These are phyloP conservation scores for Oreotrochilus melanogaster DNA, from an alignment of 2,113 vertebrate species.

Conservation along the genomic window DNA sequence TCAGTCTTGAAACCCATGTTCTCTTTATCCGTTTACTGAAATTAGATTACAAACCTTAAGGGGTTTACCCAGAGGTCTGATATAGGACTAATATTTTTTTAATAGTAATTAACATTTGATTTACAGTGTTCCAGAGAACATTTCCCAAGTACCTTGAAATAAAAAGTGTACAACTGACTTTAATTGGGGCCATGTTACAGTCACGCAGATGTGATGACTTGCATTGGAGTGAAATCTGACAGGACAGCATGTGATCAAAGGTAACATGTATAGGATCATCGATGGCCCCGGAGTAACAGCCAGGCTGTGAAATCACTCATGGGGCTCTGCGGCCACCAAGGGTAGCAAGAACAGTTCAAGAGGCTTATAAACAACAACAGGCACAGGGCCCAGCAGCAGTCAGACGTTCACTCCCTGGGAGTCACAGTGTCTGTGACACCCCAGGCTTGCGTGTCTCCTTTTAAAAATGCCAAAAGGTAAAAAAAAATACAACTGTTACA, in stretches of 20 bases:
- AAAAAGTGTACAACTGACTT: slow-evolving; percentile 65
- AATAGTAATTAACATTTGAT: slow-evolving; percentile 79
- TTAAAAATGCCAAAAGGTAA: background rate
- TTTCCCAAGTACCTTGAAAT: slow-evolving; percentile 76
- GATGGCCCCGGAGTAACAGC: background rate
- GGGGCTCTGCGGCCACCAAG: slow-evolving; percentile 5
- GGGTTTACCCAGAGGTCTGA: slow-evolving; percentile 73
- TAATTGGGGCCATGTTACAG: slow-evolving; percentile 71
- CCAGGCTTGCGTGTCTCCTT: background rate
- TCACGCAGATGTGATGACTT: slow-evolving; percentile 50
- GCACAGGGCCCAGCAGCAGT: background rate
- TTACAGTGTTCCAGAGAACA: slow-evolving; percentile 71
- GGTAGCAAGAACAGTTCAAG: slow-evolving; percentile 45
- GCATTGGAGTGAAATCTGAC: slow-evolving; percentile 72
- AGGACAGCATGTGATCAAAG: slow-evolving; percentile 71
- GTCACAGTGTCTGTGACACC: background rate
- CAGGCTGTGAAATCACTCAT: background rate
- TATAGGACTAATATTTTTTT: slow-evolving; percentile 69
- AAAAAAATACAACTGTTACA: background rate
- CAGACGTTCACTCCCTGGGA: background rate
- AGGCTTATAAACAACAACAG: slow-evolving; percentile 48
- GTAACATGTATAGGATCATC: slow-evolving; percentile 46
- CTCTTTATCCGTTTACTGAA: slow-evolving; percentile 74
- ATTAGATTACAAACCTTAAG: slow-evolving; percentile 66
- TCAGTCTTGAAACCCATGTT: slow-evolving; percentile 52